Percentiles rank a stretch among this genome's conserved stretches.
Conservation (phyloP, 2,113 vertebrate species). For the Ptilorrhoa leucosticta region DNA sequence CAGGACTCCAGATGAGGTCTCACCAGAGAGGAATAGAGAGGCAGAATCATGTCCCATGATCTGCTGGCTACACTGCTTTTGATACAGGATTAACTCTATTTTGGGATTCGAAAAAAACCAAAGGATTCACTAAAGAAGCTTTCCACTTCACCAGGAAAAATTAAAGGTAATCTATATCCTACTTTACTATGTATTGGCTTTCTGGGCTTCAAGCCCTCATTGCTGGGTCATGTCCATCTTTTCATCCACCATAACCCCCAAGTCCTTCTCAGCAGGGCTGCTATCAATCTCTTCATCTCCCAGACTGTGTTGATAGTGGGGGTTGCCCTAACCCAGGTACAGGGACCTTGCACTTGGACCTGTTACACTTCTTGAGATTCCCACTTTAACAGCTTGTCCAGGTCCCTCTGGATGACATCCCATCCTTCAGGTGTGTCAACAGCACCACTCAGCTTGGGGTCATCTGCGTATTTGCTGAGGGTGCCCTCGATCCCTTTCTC, state of each 20-base stretch:
- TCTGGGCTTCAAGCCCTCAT: neutral
- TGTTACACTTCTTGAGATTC: neutral
- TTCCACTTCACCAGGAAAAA: neutral
- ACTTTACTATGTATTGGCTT: neutral
- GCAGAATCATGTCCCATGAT: neutral
- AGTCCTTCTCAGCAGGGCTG: neutral
- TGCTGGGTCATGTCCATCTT: neutral
- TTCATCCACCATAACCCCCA: neutral
- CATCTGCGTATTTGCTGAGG: neutral
- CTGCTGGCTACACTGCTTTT: rapidly evolving
- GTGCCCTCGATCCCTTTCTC: rapidly evolving
- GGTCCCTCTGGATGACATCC: neutral
- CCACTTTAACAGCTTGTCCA: neutral
- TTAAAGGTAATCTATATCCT: neutral
- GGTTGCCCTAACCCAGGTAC: neutral
- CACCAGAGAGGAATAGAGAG: neutral
- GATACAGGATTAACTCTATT: neutral
- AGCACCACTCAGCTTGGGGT: neutral
- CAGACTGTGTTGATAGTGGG: neutral
- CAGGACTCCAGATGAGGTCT: neutral
- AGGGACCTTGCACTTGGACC: neutral
- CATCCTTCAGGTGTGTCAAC: neutral
- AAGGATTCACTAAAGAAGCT: neutral
- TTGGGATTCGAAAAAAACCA: neutral
- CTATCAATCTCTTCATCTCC: neutral